Evolutionary conservation across 2,888 invertebrate species (phyloP).

Genomic region (Smittia sp.): DNA sequence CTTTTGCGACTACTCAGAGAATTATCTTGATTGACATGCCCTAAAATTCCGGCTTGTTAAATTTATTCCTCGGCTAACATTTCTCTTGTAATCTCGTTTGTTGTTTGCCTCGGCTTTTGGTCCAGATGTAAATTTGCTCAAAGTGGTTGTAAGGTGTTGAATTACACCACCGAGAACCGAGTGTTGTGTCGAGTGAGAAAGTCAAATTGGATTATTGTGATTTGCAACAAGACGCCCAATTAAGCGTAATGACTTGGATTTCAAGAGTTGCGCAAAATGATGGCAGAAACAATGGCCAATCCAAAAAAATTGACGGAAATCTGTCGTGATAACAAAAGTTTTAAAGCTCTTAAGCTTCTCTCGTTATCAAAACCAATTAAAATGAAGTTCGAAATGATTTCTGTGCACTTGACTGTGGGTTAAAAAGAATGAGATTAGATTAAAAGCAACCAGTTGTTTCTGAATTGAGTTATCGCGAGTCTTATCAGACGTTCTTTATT

Average conservation of each 20-base stretch:
- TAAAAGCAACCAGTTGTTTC: too few species aligned
- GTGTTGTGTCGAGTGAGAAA: neutral
- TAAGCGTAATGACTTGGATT: slow-evolving; percentile 4
- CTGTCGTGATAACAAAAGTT: neutral
- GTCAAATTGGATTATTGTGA: slow-evolving; percentile 35
- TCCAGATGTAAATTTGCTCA: slow-evolving; percentile 33
- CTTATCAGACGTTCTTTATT: too few species aligned
- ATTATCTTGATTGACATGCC: slow-evolving; percentile 34
- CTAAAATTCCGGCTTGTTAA: slow-evolving; percentile 26
- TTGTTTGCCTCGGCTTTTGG: neutral
- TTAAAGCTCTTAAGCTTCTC: too few species aligned
- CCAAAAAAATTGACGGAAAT: neutral
- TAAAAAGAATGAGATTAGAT: too few species aligned
- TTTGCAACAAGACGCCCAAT: slow-evolving; percentile 35
- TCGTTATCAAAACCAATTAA: slow-evolving; percentile 16
- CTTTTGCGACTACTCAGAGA: neutral
- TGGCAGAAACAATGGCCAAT: neutral
- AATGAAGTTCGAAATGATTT: slow-evolving; percentile 16
- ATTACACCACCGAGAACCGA: slow-evolving; percentile 11
- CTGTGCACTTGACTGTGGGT: neutral
- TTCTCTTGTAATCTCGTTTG: slow-evolving; percentile 30
- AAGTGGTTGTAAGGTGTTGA: slow-evolving; percentile 19
- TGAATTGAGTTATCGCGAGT: too few species aligned
- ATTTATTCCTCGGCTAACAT: neutral
- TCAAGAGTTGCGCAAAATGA: neutral